Evolutionary conservation across 92 coral and sea anemone genomes (phyloP), one percentile per base, ranked within the genome.

Genomic region (Paragorgia papillata): DNA sequence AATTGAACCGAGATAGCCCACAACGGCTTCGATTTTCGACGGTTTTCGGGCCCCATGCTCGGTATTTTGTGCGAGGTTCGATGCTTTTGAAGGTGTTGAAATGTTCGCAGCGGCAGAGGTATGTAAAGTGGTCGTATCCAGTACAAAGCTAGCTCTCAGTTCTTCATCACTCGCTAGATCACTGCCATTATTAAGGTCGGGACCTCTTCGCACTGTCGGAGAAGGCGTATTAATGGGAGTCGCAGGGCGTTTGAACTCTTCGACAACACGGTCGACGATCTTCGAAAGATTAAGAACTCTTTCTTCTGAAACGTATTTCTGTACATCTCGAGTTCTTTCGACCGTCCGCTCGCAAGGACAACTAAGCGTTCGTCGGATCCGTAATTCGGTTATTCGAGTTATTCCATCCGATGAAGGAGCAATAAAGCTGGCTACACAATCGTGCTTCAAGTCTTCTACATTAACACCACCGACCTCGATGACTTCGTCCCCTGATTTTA

Each of bases 1-100:
- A 55, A 95, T 91, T 3, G 99, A 95, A 9, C 99, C 99, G 43
- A 95, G 83, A 91, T 95, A 91, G 28, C 97, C 97, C 5, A 95
- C 96, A 61, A 95, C 75, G 17, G 85, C 82, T 41, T 85, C 74
- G 29, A 91, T 59, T 31, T 86, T 82, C 17, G 90, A 85, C 53
- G 75, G 79, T 19, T 69, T 61, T 60, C 79, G 74, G 74, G 73
- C 19, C 59, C 32, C 9, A 9, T 28, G 28, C 68, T 81, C 62
- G 10, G 66, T 73, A 21, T 35, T 40, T 21, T 48, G 69, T 14
- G 14, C 44, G 32, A 53, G 74, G 63, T 77, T 74, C 67, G 79
- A 69, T 54, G 73, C 39, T 28, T 69, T 67, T n/a, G 80, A 79
- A 15, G 75, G 82, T 9, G 83, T 35, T 25, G 76, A 69, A 55